Base-by-base conservation (phyloP, 2,797 vertebrate species). In the Miichthys miiuy region DNA sequence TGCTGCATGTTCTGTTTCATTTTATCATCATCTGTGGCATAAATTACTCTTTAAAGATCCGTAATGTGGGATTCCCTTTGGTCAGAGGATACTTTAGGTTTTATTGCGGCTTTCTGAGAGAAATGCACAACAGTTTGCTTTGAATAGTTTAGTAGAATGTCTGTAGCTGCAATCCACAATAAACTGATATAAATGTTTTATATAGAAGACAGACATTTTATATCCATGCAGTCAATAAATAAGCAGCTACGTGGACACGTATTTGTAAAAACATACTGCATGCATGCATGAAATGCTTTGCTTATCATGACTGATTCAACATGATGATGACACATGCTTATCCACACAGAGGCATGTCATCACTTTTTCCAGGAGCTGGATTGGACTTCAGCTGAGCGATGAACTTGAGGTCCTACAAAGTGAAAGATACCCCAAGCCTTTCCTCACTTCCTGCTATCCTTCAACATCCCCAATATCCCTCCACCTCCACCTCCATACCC, bases 321-420 rank as follows among this genome's bases (percentile, higher is more conserved):
- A 30, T 17, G 7, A n/a, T 30, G 44, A 30, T 5, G 12, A 25
- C 5, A 25, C 30, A 51, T 7, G 8, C 8, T 8, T 1, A 77
- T 25, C 34, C 47, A 48, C 9, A 17, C 41, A 60, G 25, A 48
- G 20, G 7, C 9, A 47, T 18, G 6, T 21, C 27, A 72, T 17
- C 17, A 34, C 18, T 68, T 58, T 58, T 44, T n/a, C 23, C 70
- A 61, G 63, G 68, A 58, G 6, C 25, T 16, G 17, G 17, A 30
- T 23, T 21, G 51, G 52, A 27, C 7, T 10, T 21, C 4, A 55
- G 20, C 72, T 23, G 14, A 57, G 20, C 0, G 34, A 48, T 83
- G 70, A 79, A 87, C 81, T 85, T 88, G 75, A 77, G 44, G 23
- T 52, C 60, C 48, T 58, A 61, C 57, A 68, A 48, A 72, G 23